phyloP scores from a whole-genome alignment of 2,113 vertebrate species.

The Loxodonta africana region DNA sequence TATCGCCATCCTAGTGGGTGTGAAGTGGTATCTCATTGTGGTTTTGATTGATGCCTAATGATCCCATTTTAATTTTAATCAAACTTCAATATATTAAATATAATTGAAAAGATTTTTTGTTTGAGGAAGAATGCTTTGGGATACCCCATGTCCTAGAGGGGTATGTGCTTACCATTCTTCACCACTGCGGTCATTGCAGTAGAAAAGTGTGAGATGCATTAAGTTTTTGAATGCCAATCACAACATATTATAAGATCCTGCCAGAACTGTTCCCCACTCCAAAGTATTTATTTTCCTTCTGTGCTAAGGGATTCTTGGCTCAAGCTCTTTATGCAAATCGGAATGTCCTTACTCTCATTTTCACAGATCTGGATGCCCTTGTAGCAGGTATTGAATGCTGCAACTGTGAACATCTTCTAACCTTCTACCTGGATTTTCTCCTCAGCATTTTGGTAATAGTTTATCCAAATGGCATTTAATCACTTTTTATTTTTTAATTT shows the following conservation, averaged over 20 bases:
- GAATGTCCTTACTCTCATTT: background rate
- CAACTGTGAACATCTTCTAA: background rate
- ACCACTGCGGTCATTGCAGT: background rate
- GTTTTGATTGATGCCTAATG: constrained; percentile 4
- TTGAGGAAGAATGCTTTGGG: background rate
- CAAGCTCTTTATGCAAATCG: background rate
- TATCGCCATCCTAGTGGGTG: background rate
- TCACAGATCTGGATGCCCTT: too few relatives aligned
- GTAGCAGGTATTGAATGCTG: too few relatives aligned
- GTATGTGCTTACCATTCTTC: background rate
- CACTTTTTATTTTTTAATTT: background rate
- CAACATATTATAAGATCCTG: background rate
- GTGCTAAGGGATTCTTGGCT: background rate
- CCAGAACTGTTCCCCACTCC: background rate
- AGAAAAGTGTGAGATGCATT: background rate
- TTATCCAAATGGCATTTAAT: background rate
- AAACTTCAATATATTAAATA: background rate
- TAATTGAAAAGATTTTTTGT: background rate
- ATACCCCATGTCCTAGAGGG: background rate
- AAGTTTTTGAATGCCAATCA: background rate
- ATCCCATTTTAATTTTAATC: constrained; percentile 5
- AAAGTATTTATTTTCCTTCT: background rate
- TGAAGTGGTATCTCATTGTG: background rate
- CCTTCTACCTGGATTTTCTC: too few relatives aligned
- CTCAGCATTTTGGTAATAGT: background rate